Percentiles rank a stretch among this genome's conserved stretches.
phyloP scores from a whole-genome alignment of 2,797 vertebrate genomes.

The Loris lydekkerianus region DNA sequence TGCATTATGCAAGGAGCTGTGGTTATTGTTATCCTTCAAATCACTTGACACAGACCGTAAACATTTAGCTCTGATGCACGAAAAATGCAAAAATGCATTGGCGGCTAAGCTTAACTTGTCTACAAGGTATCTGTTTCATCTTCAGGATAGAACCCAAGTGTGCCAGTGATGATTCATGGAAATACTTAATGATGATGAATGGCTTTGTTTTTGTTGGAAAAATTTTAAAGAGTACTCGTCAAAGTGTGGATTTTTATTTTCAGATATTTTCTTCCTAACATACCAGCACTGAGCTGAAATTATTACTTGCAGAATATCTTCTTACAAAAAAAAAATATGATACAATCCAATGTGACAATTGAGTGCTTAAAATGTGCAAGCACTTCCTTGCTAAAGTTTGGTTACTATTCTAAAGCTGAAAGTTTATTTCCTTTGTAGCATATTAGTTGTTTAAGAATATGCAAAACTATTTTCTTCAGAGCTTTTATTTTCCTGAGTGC shows the following conservation, averaged over 20 bases:
- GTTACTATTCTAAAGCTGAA: background rate
- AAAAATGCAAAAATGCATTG: constrained; percentile 63
- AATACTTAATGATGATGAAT: constrained; percentile 32
- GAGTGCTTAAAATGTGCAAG: background rate
- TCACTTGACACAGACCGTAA: constrained; percentile 43
- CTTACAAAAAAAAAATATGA: background rate
- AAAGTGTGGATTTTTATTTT: constrained; percentile 27
- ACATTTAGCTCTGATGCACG: constrained; percentile 55
- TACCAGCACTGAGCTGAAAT: background rate
- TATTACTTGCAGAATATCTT: background rate
- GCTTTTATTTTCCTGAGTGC: background rate
- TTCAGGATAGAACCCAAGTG: background rate
- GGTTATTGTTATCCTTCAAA: constrained; percentile 60
- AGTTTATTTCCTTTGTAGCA: background rate
- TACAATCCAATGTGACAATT: background rate
- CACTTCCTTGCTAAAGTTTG: background rate
- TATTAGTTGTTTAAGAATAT: background rate
- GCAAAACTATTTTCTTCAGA: background rate
- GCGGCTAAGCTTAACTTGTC: constrained; percentile 53
- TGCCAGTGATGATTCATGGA: constrained; percentile 65
- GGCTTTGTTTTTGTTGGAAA: constrained; percentile 15
- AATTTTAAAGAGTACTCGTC: constrained; percentile 49
- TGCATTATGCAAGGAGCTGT: background rate
- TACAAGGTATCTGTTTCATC: constrained; percentile 66
- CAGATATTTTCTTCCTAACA: background rate